phyloP scores from a whole-genome alignment of 2,113 vertebrate genomes.

The Synodontis membranacea region DNA sequence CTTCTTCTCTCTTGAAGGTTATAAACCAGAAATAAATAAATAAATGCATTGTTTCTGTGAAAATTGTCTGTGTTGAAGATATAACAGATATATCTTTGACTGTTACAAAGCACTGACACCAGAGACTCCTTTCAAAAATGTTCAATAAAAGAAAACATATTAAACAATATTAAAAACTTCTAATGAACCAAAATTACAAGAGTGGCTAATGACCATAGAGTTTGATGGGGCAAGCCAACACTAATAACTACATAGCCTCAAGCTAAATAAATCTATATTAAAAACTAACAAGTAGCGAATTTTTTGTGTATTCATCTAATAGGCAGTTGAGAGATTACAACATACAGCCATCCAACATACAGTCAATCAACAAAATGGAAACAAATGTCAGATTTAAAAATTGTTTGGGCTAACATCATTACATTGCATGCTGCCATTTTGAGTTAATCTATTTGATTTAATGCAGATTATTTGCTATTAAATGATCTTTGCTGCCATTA shows the following conservation, averaged over 20 bases:
- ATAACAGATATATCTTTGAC: background rate
- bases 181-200: too few relatives aligned
- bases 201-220: background rate
- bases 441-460: background rate
- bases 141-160: background rate
- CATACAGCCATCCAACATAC: background rate
- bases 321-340: background rate
- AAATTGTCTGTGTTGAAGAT: background rate
- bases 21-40: background rate
- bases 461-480: background rate
- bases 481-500: background rate
- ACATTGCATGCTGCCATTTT: too few relatives aligned
- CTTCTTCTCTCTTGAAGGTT: background rate
- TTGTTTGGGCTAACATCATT: background rate
- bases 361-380: background rate
- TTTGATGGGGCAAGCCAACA: background rate
- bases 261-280: background rate
- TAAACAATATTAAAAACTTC: too few relatives aligned
- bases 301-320: background rate
- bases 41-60: background rate
- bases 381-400: background rate
- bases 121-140: background rate
- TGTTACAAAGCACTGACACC: background rate
- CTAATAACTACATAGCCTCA: background rate
- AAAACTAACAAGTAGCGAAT: background rate